Evolutionary conservation across 2,888 invertebrate species (phyloP).

Genomic region (Cotesia congregata): DNA sequence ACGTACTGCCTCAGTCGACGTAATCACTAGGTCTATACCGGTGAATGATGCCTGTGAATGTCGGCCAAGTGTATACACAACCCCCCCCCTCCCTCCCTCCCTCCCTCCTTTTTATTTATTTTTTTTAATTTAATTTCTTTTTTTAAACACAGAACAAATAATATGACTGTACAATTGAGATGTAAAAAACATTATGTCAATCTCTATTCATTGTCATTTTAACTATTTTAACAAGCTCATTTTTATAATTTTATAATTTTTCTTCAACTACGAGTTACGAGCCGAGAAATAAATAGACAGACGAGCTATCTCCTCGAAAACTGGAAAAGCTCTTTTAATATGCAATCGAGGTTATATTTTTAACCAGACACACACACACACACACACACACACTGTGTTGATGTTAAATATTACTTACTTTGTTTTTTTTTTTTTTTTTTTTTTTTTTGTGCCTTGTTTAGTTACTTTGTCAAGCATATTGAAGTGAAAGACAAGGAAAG

Average conservation of each 20-base stretch:
- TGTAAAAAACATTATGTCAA: conserved; percentile 18
- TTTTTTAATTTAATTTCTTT: no score
- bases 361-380: neutral
- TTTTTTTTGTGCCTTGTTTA: neutral
- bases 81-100: neutral
- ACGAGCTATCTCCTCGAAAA: no score
- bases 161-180: neutral
- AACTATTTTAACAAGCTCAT: conserved; percentile 3
- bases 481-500: neutral
- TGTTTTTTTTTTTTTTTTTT: no score
- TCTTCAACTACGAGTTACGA: no score
- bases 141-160: neutral
- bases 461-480: neutral
- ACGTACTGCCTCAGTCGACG: conserved; percentile 45
- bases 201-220: conserved; percentile 13
- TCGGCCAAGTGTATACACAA: neutral
- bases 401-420: neutral
- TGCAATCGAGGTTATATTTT: neutral
- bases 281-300: no score
- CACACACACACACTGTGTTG: neutral
- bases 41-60: conserved; percentile 1
- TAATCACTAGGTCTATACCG: conserved; percentile 39
- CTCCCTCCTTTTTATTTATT: conserved; percentile 21
- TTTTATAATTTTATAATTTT: conserved; percentile 2
- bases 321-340: neutral